Percentiles rank a stretch among this genome's conserved stretches.
phyloP scores from a whole-genome alignment of 2,888 invertebrate genomes.

The Phrixothrix hirtus region DNA sequence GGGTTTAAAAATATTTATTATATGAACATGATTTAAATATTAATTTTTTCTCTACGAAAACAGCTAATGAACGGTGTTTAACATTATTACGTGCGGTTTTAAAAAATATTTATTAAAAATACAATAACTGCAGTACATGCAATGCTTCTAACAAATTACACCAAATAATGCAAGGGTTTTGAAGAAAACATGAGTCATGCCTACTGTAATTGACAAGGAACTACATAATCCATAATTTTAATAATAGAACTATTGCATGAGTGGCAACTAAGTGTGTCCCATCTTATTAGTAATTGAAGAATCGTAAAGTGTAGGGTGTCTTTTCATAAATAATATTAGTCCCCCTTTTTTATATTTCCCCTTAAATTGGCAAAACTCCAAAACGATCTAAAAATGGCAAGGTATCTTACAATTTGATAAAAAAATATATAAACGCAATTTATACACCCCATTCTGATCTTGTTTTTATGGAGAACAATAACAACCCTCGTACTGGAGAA shows the following conservation, averaged over 20 bases:
- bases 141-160: too few relatives aligned
- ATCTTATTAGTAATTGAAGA: constrained; percentile 8
- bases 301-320: neutral
- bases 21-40: too few relatives aligned
- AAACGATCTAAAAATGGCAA: constrained; percentile 17
- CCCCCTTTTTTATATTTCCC: constrained; percentile 3
- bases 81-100: too few relatives aligned
- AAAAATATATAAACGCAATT: constrained; percentile 24
- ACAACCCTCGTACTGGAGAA: constrained; percentile 27
- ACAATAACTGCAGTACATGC: too few relatives aligned
- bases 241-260: neutral
- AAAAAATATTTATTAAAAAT: too few relatives aligned
- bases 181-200: neutral
- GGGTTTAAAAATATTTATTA: too few relatives aligned
- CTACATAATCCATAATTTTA: neutral
- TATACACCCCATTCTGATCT: constrained; percentile 23
- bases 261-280: neutral
- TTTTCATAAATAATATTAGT: neutral
- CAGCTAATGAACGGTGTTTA: too few relatives aligned
- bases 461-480: constrained; percentile 27
- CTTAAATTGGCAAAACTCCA: constrained; percentile 13
- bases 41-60: too few relatives aligned
- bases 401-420: constrained; percentile 24
- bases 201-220: neutral
- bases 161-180: neutral